Percentiles rank a stretch among this genome's conserved stretches.
phyloP scores from a whole-genome alignment of 2,113 vertebrate species.

The Cavia aperea region DNA sequence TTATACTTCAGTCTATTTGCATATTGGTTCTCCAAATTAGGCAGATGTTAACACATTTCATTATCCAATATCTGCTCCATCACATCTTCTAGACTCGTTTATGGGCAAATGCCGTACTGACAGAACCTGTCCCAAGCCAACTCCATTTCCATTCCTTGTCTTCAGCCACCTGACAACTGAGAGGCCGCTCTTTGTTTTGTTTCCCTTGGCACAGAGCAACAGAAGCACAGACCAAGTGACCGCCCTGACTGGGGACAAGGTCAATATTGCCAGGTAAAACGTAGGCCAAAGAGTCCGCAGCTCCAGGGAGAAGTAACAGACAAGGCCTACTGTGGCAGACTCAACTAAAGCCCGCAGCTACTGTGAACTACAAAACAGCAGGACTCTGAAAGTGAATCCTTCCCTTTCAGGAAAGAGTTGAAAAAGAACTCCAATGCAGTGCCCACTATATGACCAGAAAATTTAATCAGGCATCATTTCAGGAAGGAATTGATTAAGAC shows the following conservation, averaged over 20 bases:
- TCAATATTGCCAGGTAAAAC: not conserved
- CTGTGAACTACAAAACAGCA: not conserved
- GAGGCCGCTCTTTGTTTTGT: not conserved
- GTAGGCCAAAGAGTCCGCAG: not conserved
- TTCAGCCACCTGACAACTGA: not conserved
- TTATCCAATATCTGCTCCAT: not conserved
- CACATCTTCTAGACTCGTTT: not conserved
- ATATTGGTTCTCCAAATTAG: not conserved
- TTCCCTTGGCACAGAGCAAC: not conserved
- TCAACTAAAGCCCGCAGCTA: not conserved
- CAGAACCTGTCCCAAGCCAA: not conserved
- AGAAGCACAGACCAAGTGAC: not conserved
- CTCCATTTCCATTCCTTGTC: not conserved
- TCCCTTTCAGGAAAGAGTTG: not conserved
- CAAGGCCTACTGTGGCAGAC: not conserved
- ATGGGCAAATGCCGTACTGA: not conserved
- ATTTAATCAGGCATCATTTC: not conserved
- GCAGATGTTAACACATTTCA: slow-evolving; percentile 1
- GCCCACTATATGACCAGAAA: not conserved
- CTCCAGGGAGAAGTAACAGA: not conserved
- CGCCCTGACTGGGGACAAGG: not conserved
- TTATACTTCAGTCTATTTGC: not conserved
- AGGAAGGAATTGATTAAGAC: not conserved
- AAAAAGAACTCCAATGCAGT: not conserved
- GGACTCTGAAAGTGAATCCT: not conserved